phyloP scores from a whole-genome alignment of 2,113 vertebrate species.

The Plectropomus leopardus region DNA sequence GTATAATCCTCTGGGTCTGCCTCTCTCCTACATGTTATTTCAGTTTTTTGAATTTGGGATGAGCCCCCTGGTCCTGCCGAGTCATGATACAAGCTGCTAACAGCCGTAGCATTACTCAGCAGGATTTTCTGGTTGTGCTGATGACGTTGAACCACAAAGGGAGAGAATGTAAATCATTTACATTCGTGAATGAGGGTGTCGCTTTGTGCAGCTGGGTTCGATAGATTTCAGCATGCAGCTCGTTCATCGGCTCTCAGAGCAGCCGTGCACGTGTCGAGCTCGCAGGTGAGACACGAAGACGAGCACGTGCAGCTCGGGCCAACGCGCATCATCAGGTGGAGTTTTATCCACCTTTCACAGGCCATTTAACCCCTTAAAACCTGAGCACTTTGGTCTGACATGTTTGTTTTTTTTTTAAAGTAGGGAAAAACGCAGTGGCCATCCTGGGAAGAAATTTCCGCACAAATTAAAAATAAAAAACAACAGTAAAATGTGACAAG shows the following conservation, averaged over 20 bases:
- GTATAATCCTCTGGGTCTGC: not conserved
- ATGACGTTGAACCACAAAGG: not conserved
- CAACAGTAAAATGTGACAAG: too few relatives aligned
- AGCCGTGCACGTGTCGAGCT: not conserved
- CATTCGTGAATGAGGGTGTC: not conserved
- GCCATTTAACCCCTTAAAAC: too few relatives aligned
- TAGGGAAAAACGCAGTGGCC: too few relatives aligned
- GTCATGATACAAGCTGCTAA: slow-evolving; percentile 30
- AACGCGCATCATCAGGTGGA: not conserved
- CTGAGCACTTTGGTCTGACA: too few relatives aligned
- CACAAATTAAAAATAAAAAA: too few relatives aligned
- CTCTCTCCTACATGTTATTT: not conserved
- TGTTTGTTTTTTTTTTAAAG: too few relatives aligned
- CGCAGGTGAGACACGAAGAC: too few relatives aligned
- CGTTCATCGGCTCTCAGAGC: not conserved
- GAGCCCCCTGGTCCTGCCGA: not conserved
- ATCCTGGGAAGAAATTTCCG: too few relatives aligned
- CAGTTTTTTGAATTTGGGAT: not conserved
- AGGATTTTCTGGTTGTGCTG: not conserved
- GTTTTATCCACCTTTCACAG: slow-evolving; percentile 24
- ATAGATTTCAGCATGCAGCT: not conserved
- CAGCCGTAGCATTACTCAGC: slow-evolving; percentile 13
- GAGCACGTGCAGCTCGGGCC: not conserved
- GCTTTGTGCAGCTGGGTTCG: not conserved
- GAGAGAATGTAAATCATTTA: not conserved